Evolutionary conservation across 2,797 vertebrate genomes (phyloP).

Genomic region (Paguma larvata): DNA sequence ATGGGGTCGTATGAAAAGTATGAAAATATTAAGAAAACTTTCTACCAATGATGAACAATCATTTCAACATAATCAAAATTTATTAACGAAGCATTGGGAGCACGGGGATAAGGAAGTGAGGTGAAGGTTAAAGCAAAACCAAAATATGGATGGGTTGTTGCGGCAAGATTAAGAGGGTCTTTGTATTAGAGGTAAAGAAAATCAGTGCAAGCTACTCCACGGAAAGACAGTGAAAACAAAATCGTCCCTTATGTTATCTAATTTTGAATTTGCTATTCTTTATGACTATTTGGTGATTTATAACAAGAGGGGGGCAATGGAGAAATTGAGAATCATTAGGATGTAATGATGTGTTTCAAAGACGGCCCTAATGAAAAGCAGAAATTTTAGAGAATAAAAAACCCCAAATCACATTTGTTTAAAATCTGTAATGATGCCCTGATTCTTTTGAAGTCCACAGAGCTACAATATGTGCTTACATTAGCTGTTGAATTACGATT

Average conservation of each 20-base stretch:
- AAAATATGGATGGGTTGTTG: conserved; percentile 57
- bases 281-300: conserved; percentile 66
- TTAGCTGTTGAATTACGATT: conserved; percentile 11
- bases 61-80: conserved; percentile 69
- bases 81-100: conserved; percentile 55
- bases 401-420: conserved; percentile 68
- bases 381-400: conserved; percentile 72
- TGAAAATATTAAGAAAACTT: conserved; percentile 63
- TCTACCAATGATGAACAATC: conserved; percentile 67
- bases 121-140: conserved; percentile 71
- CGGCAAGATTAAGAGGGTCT: conserved; percentile 52
- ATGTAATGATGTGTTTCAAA: conserved; percentile 78
- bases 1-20: conserved; percentile 59
- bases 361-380: conserved; percentile 80
- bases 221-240: conserved; percentile 67
- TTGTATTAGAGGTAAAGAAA: conserved; percentile 63
- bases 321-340: conserved; percentile 75
- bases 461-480: conserved; percentile 46
- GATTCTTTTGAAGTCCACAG: conserved; percentile 74
- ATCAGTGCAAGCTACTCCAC: conserved; percentile 39
- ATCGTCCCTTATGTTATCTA: conserved; percentile 65
- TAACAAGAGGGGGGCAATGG: conserved; percentile 60
- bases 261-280: conserved; percentile 73
- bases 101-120: background rate
- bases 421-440: conserved; percentile 63